phyloP scores from a whole-genome alignment of 2,888 invertebrate species.

The Epinotia demarniana region DNA sequence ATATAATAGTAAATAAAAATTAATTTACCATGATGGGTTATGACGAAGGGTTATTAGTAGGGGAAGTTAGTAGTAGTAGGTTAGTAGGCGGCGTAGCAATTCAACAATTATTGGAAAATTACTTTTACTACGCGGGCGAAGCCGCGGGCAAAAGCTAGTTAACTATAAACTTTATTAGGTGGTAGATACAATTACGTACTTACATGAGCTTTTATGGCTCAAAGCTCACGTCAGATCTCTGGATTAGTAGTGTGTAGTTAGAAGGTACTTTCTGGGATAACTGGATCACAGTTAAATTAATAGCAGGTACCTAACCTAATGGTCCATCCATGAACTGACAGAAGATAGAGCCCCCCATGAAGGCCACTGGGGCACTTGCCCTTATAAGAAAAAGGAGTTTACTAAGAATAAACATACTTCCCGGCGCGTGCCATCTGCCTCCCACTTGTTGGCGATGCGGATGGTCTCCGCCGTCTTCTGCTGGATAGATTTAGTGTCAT shows the following conservation, averaged over 20 bases:
- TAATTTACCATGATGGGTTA: too few species aligned
- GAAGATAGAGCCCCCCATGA: too few species aligned
- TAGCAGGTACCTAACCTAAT: not conserved
- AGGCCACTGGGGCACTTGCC: too few species aligned
- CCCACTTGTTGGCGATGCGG: conserved; percentile 98
- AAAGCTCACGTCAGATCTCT: not conserved
- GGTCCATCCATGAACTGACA: too few species aligned
- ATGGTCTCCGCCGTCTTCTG: conserved; percentile 98
- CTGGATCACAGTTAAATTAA: not conserved
- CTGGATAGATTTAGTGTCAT: conserved; percentile 97
- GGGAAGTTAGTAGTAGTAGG: too few species aligned
- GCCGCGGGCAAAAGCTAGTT: too few species aligned
- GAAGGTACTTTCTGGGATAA: not conserved
- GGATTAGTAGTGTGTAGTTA: not conserved
- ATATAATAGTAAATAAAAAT: too few species aligned
- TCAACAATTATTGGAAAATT: too few species aligned
- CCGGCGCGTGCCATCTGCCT: conserved; percentile 83
- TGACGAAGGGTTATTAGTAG: too few species aligned
- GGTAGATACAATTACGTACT: not conserved
- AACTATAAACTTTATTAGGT: not conserved
- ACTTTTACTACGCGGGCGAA: too few species aligned
- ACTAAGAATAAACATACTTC: conserved; percentile 65
- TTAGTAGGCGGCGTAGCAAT: too few species aligned
- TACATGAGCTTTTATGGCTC: not conserved
- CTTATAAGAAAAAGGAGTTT: not conserved